Conservation (phyloP, 2,888 invertebrate species). For the Drosophila subsilvestris region DNA sequence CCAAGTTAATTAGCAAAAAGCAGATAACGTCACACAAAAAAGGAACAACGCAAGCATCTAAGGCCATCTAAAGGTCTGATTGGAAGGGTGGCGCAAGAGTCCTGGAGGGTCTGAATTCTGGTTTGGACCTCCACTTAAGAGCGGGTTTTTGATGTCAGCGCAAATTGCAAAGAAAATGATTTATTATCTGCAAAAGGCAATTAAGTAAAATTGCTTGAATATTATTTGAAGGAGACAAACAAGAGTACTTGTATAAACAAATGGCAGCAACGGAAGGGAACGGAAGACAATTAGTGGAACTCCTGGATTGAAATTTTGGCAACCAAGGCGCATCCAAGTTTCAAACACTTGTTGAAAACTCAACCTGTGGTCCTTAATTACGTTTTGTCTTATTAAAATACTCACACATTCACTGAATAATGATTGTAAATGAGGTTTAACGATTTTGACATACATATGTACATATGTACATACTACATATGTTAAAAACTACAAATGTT, state of each 20-base stretch:
- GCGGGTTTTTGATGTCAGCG: constrained; percentile 50
- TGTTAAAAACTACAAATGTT: too few species aligned
- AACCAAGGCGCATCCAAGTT: neutral
- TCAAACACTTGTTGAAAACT: too few species aligned
- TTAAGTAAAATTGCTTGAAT: constrained; percentile 72
- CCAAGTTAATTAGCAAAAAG: constrained; percentile 75
- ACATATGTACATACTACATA: too few species aligned
- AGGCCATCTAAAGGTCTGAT: constrained; percentile 51
- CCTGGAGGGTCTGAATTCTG: constrained; percentile 16
- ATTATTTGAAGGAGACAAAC: constrained; percentile 52
- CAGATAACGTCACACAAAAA: constrained; percentile 71
- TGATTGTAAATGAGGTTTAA: too few species aligned
- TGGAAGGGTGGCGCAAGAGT: neutral
- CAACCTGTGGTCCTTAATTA: too few species aligned
- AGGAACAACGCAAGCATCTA: constrained; percentile 65
- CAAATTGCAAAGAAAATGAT: constrained; percentile 65
- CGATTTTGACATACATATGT: too few species aligned
- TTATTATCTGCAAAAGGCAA: constrained; percentile 74
- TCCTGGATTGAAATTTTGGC: neutral
- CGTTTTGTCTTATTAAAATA: too few species aligned
- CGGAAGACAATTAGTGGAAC: neutral
- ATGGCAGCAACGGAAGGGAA: neutral
- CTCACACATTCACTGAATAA: too few species aligned
- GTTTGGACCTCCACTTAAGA: constrained; percentile 42
- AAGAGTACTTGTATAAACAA: neutral